These are phyloP conservation scores for Accipiter cooperii DNA, from an alignment of 2,113 vertebrate genomes.

Conservation along the genomic window DNA sequence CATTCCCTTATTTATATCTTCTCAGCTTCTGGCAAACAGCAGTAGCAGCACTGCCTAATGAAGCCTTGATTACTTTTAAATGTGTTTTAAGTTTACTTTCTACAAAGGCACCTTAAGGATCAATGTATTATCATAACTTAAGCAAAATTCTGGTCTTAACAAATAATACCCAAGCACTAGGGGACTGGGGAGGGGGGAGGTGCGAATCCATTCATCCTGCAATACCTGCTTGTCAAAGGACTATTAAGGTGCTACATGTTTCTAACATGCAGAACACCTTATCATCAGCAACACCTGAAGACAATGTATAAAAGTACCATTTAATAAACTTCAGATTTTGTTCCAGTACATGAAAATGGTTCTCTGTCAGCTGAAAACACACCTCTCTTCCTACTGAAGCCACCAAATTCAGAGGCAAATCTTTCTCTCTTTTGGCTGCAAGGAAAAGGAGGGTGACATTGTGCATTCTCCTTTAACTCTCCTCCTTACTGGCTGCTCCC, in stretches of 20 bases:
- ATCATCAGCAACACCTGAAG: background rate
- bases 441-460: background rate
- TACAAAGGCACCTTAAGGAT: background rate
- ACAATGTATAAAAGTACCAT: background rate
- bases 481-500: background rate
- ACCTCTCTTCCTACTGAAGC: background rate
- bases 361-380: background rate
- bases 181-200: too few species aligned
- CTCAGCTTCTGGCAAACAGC: slow-evolving; percentile 8
- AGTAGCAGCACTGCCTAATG: background rate
- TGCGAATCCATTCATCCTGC: background rate
- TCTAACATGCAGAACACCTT: background rate
- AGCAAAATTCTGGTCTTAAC: background rate
- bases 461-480: background rate
- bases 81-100: background rate
- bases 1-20: slow-evolving; percentile 36
- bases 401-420: background rate
- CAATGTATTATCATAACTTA: background rate
- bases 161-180: background rate
- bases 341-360: background rate
- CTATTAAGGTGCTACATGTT: background rate
- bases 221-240: background rate
- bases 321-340: background rate
- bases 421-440: background rate
- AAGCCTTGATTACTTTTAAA: slow-evolving; percentile 24